phyloP scores from a whole-genome alignment of 1,140 invertebrate genomes.

The Heliothis virescens region DNA sequence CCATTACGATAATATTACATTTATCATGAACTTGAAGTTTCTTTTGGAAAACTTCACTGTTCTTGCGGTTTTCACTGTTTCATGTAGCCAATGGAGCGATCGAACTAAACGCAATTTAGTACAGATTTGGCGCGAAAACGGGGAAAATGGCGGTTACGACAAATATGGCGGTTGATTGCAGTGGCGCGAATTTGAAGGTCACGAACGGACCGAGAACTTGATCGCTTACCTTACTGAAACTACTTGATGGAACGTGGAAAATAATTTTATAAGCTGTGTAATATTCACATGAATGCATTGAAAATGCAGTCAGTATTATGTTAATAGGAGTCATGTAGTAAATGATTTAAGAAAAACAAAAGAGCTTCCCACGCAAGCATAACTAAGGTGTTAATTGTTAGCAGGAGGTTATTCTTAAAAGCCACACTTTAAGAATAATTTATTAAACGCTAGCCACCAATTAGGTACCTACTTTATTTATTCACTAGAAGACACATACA shows the following conservation, averaged over 20 bases:
- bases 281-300: not conserved
- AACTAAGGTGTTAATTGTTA: constrained; percentile 19
- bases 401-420: not conserved
- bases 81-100: constrained; percentile 28
- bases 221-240: not conserved
- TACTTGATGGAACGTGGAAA: not conserved
- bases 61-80: constrained; percentile 55
- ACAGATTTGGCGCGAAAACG: constrained; percentile 53
- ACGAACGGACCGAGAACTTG: constrained; percentile 45
- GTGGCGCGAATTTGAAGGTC: constrained; percentile 56
- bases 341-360: constrained; percentile 36
- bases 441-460: not conserved
- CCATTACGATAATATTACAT: constrained; percentile 35
- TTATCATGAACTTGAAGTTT: constrained; percentile 66
- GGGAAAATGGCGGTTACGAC: constrained; percentile 54
- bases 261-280: not conserved
- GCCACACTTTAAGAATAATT: not conserved
- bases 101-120: constrained; percentile 47
- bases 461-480: not conserved
- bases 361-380: constrained; percentile 26
- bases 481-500: no score
- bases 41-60: constrained; percentile 53
- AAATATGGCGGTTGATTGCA: constrained; percentile 34
- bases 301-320: not conserved
- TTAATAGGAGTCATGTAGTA: not conserved